Evolutionary conservation across 2,113 vertebrate species (phyloP), one percentile per base, ranked within the genome.

Genomic region (Siniperca knerii): DNA sequence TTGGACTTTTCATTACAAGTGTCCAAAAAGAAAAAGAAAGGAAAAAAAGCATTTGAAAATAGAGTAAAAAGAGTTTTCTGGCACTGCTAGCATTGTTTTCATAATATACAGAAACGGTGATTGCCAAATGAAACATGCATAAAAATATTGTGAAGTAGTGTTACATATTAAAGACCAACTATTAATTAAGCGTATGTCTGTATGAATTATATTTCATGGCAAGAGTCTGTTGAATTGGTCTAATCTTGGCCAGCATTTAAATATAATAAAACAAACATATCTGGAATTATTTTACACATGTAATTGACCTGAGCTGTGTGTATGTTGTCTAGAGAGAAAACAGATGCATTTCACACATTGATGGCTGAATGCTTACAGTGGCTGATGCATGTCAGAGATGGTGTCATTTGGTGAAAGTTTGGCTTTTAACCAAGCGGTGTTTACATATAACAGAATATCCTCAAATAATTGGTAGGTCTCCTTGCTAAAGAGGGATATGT

Each of bases 401-500:
- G 42, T 70, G 73, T 79, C 76, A 77, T 60, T 83, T 48, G n/a
- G 68, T 46, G 37, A 79, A 87, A 76, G 62, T 91, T 89, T 84
- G 81, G 75, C 77, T 90, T 86, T 72, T 82, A 84, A 90, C 80
- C 81, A 81, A 83, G 82, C 65, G 67, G 52, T 78, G 84, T 91
- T 85, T 87, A 87, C 72, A 75, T 67, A 81, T 57, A 73, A 75
- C 71, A 68, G 25, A 78, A 77, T 71, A 79, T 92, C 84, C 77
- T 87, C 48, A 88, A 90, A 85, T 88, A 77, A 91, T 81, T 75
- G 84, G 40, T 71, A n/a, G 81, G 76, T 90, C 58, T 87, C 84
- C 70, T 33, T 20, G 82, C 52, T 91, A 88, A 91, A 79, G 77
- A 91, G 84, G 77, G 89, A 87, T 35, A 33, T 96, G 95, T 96